Base-by-base conservation (phyloP, 2,797 vertebrate genomes). In the Catostomus latipinnis region DNA sequence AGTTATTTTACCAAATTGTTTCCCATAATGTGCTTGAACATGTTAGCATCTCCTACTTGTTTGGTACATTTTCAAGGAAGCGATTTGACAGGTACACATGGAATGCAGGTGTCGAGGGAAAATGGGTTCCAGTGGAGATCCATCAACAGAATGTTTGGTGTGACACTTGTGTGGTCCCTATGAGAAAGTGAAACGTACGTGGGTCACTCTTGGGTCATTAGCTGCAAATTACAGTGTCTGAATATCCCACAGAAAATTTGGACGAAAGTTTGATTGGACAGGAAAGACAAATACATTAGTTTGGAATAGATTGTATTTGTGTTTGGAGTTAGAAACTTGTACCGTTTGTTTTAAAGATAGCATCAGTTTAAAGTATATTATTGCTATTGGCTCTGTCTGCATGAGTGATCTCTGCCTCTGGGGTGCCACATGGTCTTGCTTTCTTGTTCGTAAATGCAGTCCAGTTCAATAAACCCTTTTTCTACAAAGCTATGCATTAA, bases 1-100 rank as follows among this genome's bases (percentile, higher is more conserved):
- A 90, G 60, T 83, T 90, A 88, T 90, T 89, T 84, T 54, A 45
- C 53, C 76, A 81, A 91, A 88, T 14, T 79, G 84, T 90, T 89
- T 87, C 86, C 81, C 76, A 61, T 86, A 89, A 88, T 85, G 76
- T 76, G 49, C 83, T 89, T 88, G 85, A 91, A 88, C 88, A 88
- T 81, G 89, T 56, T 85, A 66, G 86, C 76, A 46, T 71, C 71
- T 75, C 80, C 83, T 73, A 73, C 71, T 86, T 87, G 83, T 68
- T 49, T 56, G 82, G 81, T 86, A 82, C 74, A 80, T 52, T 80
- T 86, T 89, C 85, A 87, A 58, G 78, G 62, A 80, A 78, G 50
- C 82, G 84, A 74, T 71, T 86, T 49, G 72, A 70, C 48, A 70
- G 56, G 60, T 78, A 69, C 71, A 78, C 69, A 71, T 68, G 73